Conservation (phyloP, 2,113 vertebrate genomes). For the Jaculus jaculus region DNA sequence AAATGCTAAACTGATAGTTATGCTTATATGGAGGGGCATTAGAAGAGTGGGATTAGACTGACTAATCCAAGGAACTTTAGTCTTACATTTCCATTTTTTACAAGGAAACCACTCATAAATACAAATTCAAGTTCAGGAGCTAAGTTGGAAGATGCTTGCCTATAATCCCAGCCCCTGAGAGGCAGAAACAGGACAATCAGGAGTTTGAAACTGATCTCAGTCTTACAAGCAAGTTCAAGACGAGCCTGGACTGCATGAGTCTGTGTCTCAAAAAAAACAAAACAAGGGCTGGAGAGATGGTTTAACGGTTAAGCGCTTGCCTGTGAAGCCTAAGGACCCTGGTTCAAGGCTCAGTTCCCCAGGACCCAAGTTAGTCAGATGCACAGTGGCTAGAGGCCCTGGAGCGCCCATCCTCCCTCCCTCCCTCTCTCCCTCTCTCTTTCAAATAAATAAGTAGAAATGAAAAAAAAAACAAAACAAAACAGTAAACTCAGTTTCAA, state of each 20-base stretch:
- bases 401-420: too few species aligned
- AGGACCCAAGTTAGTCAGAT: too few species aligned
- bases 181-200: not conserved
- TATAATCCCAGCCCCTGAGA: not conserved
- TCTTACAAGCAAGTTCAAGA: not conserved
- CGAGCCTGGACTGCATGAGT: not conserved
- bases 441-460: too few species aligned
- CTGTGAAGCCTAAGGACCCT: too few species aligned
- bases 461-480: too few species aligned
- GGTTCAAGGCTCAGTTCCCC: too few species aligned
- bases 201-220: not conserved
- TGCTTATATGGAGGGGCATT: not conserved
- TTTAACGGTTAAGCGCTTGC: too few species aligned
- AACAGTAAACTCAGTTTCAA: not conserved
- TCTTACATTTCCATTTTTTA: not conserved
- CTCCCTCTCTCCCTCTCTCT: too few species aligned
- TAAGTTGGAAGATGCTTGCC: not conserved
- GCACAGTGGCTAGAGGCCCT: too few species aligned
- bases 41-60: not conserved
- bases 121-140: not conserved
- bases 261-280: too few species aligned
- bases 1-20: not conserved
- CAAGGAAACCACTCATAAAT: not conserved
- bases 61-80: not conserved
- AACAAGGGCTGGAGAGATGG: too few species aligned